These are phyloP conservation scores for Pachyrhynchus sulphureomaculatus DNA, from an alignment of 1,140 invertebrate species.

Conservation along the genomic window DNA sequence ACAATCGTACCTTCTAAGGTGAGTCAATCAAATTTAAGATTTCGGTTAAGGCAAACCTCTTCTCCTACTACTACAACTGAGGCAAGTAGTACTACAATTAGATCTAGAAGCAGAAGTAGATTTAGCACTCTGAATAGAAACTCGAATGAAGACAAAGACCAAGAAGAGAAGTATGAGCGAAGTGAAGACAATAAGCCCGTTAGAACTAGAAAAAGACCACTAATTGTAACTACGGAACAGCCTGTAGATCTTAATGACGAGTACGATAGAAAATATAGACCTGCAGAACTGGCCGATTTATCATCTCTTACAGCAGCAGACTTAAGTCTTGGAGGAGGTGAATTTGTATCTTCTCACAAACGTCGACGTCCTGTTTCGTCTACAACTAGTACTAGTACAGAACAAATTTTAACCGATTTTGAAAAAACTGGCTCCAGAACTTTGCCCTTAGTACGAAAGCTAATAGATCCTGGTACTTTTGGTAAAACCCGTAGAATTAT, in stretches of 20 bases:
- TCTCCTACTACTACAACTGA: slow-evolving; percentile 3
- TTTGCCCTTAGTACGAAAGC: slow-evolving; percentile 36
- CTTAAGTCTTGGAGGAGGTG: slow-evolving; percentile 27
- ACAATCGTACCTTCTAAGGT: slow-evolving; percentile 47
- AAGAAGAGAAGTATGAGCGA: slow-evolving; percentile 23
- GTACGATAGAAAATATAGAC: slow-evolving; percentile 35
- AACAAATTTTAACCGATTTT: slow-evolving; percentile 43
- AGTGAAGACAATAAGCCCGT: slow-evolving; percentile 14
- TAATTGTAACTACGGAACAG: slow-evolving; percentile 5
- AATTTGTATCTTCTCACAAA: slow-evolving; percentile 12
- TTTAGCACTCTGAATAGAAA: slow-evolving; percentile 30
- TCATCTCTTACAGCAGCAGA: slow-evolving; percentile 51
- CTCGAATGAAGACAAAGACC: slow-evolving; percentile 13
- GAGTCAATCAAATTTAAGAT: slow-evolving; percentile 42
- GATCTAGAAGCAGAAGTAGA: slow-evolving; percentile 49
- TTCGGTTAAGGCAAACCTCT: slow-evolving; percentile 20
- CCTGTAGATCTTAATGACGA: slow-evolving; percentile 23
- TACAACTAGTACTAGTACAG: slow-evolving; percentile 41
- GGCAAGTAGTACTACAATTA: background rate
- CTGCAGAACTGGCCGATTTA: slow-evolving; percentile 47
- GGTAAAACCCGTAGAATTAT: slow-evolving; percentile 22
- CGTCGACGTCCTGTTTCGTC: slow-evolving; percentile 34
- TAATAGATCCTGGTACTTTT: slow-evolving; percentile 11
- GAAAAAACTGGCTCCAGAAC: slow-evolving; percentile 36
- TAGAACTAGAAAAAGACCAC: slow-evolving; percentile 7